Evolutionary conservation across 53 echinoderm and acorn worm species (phyloP), one percentile per base, ranked within the genome.

Genomic region (Henricia sp.): DNA sequence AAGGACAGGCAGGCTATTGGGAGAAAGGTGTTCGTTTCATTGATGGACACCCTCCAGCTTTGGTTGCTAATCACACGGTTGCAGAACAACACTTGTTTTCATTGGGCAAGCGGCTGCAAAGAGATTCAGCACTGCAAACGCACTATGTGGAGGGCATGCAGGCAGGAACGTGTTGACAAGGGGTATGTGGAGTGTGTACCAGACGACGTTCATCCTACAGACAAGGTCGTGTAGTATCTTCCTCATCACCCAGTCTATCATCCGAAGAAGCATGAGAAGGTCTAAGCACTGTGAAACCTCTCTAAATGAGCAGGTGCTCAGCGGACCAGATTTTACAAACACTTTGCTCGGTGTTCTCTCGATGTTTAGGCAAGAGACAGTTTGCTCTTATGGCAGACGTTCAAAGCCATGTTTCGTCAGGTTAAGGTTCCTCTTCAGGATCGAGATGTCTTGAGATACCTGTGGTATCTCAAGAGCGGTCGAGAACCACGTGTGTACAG

Each of bases 221-320:
- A 14, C 4, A 50, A 34, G 1, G 4, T 17, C 28, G 60, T 74
- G 35, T 89, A 59, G 75, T 75, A 75, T 11, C 52, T 75, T 13
- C 75, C 56, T 52, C 75, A 75, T n/a, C 75, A 75, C 32, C 75
- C 56, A 9, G 75, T 75, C 37, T 35, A 37, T 10, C 52, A 75
- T 32, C 57, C 75, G 3, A 33, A 56, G 4, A 75, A 68, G 34
- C 75, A 33, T 17, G 75, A 56, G n/a, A 75, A 75, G 52, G 1
- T n/a, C 83, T 4, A 83, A 83, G 34, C 50, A 67, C 33, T 1
- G 19, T 14, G 83, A 68, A 13, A 9, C 8, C 0, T 78, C 80
- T 0, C 37, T 83, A 35, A 83, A 67, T n/a, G 25, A 36, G 28
- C 37, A 67, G 41, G 40, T 39, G 68, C 37, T 67, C 2, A 67